A percentile compares a stretch with the other conserved stretches of the same genome.
Conservation (phyloP, 92 coral and sea anemone genomes). For the Palythoa grandiflora region DNA sequence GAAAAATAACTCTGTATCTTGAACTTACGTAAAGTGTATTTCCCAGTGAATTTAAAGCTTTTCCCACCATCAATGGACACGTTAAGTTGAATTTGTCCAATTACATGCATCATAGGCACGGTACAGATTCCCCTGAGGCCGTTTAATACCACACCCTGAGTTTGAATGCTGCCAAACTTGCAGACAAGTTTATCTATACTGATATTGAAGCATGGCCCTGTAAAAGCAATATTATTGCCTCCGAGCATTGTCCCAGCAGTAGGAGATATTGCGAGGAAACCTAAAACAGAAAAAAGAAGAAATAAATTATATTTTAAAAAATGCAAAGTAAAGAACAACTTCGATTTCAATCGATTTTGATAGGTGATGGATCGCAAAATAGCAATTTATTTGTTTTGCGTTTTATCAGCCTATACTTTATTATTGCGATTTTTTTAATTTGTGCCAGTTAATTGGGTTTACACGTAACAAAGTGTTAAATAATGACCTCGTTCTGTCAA, state of each 20-base stretch:
- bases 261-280: conserved; percentile 75
- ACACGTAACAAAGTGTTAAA: too few species aligned
- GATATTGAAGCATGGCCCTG: conserved; percentile 83
- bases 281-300: conserved; percentile 30
- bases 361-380: neutral
- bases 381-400: too few species aligned
- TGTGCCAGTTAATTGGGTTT: too few species aligned
- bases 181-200: conserved; percentile 50
- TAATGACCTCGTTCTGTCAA: too few species aligned
- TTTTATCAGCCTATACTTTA: too few species aligned
- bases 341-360: neutral
- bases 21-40: conserved; percentile 48
- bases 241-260: conserved; percentile 81
- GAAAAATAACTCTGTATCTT: neutral
- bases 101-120: conserved; percentile 42
- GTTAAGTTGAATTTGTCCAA: conserved; percentile 40
- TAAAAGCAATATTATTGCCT: conserved; percentile 70
- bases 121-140: conserved; percentile 46
- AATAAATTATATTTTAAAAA: neutral
- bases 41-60: conserved; percentile 48
- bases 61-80: conserved; percentile 59
- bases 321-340: too few species aligned
- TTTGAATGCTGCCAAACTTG: conserved; percentile 39
- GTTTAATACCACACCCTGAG: conserved; percentile 38
- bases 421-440: neutral